Conservation (phyloP, 2,113 vertebrate genomes). For the Halcyon senegalensis region DNA sequence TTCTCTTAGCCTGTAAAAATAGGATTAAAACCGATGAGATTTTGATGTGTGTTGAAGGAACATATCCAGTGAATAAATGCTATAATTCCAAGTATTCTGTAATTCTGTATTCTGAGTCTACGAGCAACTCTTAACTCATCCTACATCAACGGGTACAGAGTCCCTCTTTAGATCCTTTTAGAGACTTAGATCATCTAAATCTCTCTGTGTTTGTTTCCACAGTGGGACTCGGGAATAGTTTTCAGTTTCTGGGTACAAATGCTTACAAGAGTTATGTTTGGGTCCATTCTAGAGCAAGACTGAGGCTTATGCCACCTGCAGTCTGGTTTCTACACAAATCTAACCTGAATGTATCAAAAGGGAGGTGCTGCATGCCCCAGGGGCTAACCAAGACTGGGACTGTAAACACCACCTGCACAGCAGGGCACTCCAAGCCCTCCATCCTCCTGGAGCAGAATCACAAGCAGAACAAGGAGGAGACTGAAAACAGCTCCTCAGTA, state of each 20-base stretch:
- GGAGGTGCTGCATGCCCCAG: background rate
- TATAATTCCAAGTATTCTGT: background rate
- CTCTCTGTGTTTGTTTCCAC: accelerated
- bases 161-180: no score
- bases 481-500: accelerated
- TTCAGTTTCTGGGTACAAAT: background rate
- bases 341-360: background rate
- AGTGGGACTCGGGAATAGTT: background rate
- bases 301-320: background rate
- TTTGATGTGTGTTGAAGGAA: background rate
- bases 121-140: background rate
- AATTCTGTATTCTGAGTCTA: background rate
- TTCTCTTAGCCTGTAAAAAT: conserved; percentile 83
- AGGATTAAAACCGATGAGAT: background rate
- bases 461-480: background rate
- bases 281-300: background rate
- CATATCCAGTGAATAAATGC: background rate
- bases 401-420: background rate
- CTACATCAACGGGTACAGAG: background rate
- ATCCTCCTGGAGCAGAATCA: background rate
- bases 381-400: background rate
- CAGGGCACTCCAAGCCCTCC: background rate
- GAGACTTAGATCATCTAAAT: background rate
- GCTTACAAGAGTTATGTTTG: background rate
- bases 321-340: background rate